Evolutionary conservation across 2,113 vertebrate genomes (phyloP).

Genomic region (Xiphorhynchus elegans): DNA sequence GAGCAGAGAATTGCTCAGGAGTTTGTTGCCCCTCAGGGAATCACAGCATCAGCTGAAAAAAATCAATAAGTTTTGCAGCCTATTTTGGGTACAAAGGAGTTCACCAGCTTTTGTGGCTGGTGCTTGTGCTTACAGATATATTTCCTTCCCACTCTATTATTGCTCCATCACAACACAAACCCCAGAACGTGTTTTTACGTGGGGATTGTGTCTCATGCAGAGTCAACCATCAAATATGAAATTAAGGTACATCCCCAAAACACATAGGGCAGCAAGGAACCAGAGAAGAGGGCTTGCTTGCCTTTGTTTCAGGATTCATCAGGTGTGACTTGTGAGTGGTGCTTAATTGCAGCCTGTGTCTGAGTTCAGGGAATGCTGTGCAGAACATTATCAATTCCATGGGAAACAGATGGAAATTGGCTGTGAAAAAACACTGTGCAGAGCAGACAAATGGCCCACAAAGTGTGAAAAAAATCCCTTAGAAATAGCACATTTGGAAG

Average conservation of each 20-base stretch:
- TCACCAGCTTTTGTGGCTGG: neutral
- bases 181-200: neutral
- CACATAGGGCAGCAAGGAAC: accelerated
- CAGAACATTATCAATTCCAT: neutral
- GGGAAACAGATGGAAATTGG: constrained; percentile 44
- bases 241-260: neutral
- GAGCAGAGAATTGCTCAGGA: neutral
- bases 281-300: accelerated
- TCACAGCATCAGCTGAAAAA: neutral
- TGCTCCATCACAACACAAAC: neutral
- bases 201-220: accelerated
- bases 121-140: neutral
- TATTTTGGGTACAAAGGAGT: neutral
- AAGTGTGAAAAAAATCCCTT: neutral
- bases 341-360: neutral
- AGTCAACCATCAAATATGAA: accelerated
- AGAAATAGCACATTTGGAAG: neutral
- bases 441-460: constrained; percentile 50
- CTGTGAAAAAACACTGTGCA: constrained; percentile 22
- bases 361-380: neutral
- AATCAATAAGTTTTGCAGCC: accelerated
- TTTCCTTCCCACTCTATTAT: neutral
- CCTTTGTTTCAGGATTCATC: neutral
- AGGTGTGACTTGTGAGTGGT: neutral
- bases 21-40: neutral